A percentile compares a stretch with the other conserved stretches of the same genome.
Conservation (phyloP, 2,888 invertebrate species). For the Nezara viridula region DNA sequence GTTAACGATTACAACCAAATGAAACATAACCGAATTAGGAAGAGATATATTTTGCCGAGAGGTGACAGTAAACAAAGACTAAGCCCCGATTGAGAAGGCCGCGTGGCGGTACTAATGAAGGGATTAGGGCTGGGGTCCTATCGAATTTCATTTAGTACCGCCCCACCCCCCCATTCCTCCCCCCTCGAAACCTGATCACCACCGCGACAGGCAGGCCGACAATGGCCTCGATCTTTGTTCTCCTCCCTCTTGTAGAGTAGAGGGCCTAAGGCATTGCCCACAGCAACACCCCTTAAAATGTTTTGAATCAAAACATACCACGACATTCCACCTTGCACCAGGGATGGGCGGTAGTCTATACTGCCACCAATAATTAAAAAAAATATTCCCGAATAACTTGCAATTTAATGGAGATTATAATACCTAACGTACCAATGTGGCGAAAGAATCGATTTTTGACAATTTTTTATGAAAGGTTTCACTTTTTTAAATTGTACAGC, state of each 20-base stretch:
- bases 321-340: neutral
- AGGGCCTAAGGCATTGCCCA: neutral
- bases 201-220: neutral
- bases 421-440: too few species aligned
- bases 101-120: conserved; percentile 51
- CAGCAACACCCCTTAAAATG: conserved; percentile 35
- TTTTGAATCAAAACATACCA: conserved; percentile 15
- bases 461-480: too few species aligned
- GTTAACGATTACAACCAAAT: neutral
- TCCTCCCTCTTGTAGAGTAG: neutral
- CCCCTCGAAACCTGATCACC: conserved; percentile 25
- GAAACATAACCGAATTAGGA: neutral
- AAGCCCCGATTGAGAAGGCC: conserved; percentile 23
- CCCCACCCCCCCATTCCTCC: neutral
- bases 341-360: neutral
- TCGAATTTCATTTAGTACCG: conserved; percentile 48
- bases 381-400: too few species aligned
- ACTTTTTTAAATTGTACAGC: too few species aligned
- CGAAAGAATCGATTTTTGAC: too few species aligned
- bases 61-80: conserved; percentile 31
- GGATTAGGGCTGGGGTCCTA: conserved; percentile 44
- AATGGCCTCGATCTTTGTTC: neutral
- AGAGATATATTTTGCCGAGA: conserved; percentile 8
- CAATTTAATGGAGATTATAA: too few species aligned
- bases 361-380: too few species aligned